A percentile compares a stretch with the other conserved stretches of the same genome.
These are phyloP conservation scores for Bujurquina vittata DNA, from an alignment of 2,113 vertebrate species.

Conservation along the genomic window DNA sequence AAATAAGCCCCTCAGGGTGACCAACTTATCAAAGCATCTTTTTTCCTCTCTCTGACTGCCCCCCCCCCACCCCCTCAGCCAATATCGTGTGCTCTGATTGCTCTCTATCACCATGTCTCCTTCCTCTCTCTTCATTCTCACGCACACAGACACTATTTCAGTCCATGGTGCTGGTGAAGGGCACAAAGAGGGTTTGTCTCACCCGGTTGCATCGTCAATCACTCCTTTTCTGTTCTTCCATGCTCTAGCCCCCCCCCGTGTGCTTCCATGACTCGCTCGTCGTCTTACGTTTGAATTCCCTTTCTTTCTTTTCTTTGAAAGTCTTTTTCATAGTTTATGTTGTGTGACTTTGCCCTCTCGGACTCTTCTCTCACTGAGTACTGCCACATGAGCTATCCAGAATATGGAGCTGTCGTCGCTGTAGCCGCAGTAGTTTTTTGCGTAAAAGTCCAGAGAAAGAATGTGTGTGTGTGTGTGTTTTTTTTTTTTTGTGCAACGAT, in stretches of 20 bases:
- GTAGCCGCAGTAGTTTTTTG: not conserved
- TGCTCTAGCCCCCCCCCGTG: not conserved
- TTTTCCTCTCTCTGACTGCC: not conserved
- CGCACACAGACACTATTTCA: conserved; percentile 55
- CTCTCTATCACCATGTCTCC: conserved; percentile 44
- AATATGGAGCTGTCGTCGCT: conserved; percentile 2
- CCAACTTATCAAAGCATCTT: conserved; percentile 36
- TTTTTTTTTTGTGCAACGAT: not conserved
- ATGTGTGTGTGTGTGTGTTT: not conserved
- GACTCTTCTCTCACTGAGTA: not conserved
- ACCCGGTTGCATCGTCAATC: conserved; percentile 54
- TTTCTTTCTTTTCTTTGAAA: not conserved
- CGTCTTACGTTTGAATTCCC: conserved; percentile 15
- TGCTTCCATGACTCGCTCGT: conserved; percentile 41
- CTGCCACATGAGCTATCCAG: not conserved
- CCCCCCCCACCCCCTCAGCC: conserved; percentile 26
- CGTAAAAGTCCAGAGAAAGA: not conserved
- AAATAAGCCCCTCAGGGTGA: conserved; percentile 20
- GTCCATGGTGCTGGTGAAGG: conserved; percentile 40
- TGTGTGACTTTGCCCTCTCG: not conserved
- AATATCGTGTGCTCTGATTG: conserved; percentile 44
- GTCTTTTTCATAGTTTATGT: conserved; percentile 1
- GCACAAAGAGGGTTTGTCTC: conserved; percentile 71
- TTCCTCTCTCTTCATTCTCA: conserved; percentile 53
- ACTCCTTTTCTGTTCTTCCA: conserved; percentile 39